phyloP scores from a whole-genome alignment of 2,888 invertebrate genomes.

The Orchesella flavescens region DNA sequence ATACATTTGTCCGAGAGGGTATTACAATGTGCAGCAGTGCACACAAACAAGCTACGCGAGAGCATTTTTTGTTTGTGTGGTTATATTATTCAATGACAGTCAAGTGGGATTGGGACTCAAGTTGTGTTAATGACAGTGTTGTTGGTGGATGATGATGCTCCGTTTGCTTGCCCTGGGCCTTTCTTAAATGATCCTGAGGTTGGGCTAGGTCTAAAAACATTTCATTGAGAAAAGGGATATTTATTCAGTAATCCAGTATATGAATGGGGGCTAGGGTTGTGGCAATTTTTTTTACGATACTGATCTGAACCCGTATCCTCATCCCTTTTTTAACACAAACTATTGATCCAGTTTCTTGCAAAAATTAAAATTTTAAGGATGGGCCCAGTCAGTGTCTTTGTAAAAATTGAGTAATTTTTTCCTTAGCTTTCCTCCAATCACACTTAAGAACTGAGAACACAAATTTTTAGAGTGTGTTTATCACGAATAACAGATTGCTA shows the following conservation, averaged over 20 bases:
- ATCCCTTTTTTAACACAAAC: constrained; percentile 2
- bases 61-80: background rate
- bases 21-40: no score
- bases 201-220: constrained; percentile 21
- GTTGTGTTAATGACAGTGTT: no score
- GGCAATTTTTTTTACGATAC: no score
- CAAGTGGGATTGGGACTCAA: no score
- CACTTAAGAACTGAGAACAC: no score
- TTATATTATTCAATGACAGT: background rate
- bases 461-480: no score
- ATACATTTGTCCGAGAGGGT: no score
- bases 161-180: no score
- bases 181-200: constrained; percentile 7
- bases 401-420: constrained; percentile 21
- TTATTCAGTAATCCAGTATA: background rate
- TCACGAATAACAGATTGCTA: no score
- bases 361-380: background rate
- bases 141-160: no score
- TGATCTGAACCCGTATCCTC: no score
- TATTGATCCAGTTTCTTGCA: constrained; percentile 32
- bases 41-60: background rate
- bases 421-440: no score
- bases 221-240: constrained; percentile 5
- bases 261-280: constrained; percentile 15
- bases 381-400: background rate